These are phyloP conservation scores for Phalera bucephala DNA, from an alignment of 2,888 invertebrate genomes.

Conservation along the genomic window DNA sequence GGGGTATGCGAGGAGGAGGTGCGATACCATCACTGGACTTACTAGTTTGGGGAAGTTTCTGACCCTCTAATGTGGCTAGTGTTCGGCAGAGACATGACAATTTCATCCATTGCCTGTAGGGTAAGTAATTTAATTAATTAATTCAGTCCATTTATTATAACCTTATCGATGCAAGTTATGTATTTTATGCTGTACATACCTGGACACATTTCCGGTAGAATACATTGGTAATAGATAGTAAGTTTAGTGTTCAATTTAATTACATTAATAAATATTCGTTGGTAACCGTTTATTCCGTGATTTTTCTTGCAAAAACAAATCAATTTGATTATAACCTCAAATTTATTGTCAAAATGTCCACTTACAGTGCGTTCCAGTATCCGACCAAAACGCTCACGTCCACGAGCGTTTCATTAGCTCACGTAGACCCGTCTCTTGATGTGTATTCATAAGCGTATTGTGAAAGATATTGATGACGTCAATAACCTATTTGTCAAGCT, in stretches of 20 bases:
- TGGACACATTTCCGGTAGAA: slow-evolving; percentile 1
- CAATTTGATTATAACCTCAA: no score
- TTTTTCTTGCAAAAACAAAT: no score
- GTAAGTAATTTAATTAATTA: neutral
- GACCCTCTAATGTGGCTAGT: slow-evolving; percentile 60
- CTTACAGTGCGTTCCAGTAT: no score
- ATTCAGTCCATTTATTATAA: neutral
- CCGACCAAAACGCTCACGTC: no score
- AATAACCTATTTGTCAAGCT: no score
- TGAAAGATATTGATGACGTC: no score
- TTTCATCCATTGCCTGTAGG: slow-evolving; percentile 61
- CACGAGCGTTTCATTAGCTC: no score
- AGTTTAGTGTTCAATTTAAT: neutral
- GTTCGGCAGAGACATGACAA: slow-evolving; percentile 60
- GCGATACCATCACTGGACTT: slow-evolving; percentile 67
- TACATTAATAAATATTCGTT: neutral
- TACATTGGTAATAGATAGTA: neutral
- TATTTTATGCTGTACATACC: neutral
- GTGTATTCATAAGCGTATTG: no score
- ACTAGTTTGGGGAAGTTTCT: slow-evolving; percentile 57
- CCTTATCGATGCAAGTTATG: neutral
- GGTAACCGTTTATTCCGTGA: neutral
- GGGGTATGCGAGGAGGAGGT: slow-evolving; percentile 87
- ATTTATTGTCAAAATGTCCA: no score
- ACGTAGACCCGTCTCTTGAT: no score